Evolutionary conservation across 2,113 vertebrate genomes (phyloP).

Genomic region (Symphodus melops): DNA sequence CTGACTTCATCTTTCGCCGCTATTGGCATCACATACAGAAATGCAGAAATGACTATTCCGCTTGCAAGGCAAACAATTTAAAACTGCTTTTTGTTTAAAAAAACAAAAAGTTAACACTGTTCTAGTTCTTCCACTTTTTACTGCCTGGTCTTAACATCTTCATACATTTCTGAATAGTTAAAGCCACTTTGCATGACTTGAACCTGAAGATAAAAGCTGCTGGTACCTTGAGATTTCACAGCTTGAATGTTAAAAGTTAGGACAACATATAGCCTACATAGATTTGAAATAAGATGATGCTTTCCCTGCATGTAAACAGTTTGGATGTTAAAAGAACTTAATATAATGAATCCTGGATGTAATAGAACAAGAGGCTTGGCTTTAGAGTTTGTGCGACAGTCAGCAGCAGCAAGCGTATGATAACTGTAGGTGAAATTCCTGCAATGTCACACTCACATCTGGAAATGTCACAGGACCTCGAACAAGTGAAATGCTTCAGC

Average conservation of each 20-base stretch:
- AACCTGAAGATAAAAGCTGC: slow-evolving; percentile 34
- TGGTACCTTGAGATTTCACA: slow-evolving; percentile 71
- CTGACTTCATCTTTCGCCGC: slow-evolving; percentile 42
- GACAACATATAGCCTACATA: neutral
- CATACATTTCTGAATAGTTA: slow-evolving; percentile 22
- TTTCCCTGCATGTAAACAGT: neutral
- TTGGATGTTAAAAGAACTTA: neutral
- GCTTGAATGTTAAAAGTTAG: slow-evolving; percentile 49
- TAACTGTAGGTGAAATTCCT: slow-evolving; percentile 28
- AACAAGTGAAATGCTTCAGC: slow-evolving; percentile 32
- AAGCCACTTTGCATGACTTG: slow-evolving; percentile 34
- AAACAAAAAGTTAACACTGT: slow-evolving; percentile 41
- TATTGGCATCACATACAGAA: slow-evolving; percentile 11
- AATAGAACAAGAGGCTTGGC: slow-evolving; percentile 7
- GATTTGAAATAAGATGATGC: neutral
- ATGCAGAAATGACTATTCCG: slow-evolving; percentile 41
- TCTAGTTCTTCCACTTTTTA: slow-evolving; percentile 32
- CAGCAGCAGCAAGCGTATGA: slow-evolving; percentile 55
- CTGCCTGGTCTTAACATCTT: slow-evolving; percentile 12
- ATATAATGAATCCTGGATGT: slow-evolving; percentile 2
- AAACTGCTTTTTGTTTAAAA: slow-evolving; percentile 46
- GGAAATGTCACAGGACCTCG: slow-evolving; percentile 28
- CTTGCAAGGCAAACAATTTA: slow-evolving; percentile 17
- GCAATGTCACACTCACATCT: slow-evolving; percentile 17
- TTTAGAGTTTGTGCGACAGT: slow-evolving; percentile 52